These are phyloP conservation scores for Pampusana beccarii DNA, from an alignment of 2,113 vertebrate species.

Conservation along the genomic window DNA sequence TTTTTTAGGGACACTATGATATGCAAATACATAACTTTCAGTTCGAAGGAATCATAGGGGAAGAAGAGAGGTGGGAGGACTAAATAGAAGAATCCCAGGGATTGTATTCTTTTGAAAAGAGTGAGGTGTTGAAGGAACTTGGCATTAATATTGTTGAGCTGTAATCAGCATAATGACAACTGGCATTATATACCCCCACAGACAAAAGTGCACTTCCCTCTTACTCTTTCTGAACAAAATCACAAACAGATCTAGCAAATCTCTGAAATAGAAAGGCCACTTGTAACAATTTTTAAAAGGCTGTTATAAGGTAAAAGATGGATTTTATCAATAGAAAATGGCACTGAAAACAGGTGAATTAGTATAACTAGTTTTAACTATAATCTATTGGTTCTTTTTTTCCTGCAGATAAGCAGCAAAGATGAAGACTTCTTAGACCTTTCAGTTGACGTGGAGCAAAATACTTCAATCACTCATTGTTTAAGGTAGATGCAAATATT, in stretches of 20 bases:
- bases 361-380: not conserved
- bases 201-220: not conserved
- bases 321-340: not conserved
- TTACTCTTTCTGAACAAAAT: not conserved
- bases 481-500: constrained; percentile 73
- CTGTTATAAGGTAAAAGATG: not conserved
- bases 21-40: not conserved
- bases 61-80: not conserved
- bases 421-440: constrained; percentile 88
- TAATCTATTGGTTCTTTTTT: not conserved
- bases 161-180: not conserved
- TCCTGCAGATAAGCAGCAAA: constrained; percentile 83
- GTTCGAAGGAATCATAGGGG: not conserved
- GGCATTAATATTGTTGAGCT: not conserved
- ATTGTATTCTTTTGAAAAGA: not conserved
- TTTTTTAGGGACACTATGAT: not conserved
- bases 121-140: not conserved
- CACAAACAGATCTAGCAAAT: not conserved
- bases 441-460: constrained; percentile 87
- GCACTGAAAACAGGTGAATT: not conserved
- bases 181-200: not conserved
- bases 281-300: not conserved
- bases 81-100: not conserved
- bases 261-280: not conserved
- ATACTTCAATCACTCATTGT: constrained; percentile 87